Percentiles rank a stretch among this genome's conserved stretches.
Conservation (phyloP, 2,113 vertebrate species). For the Oxyruncus cristatus region DNA sequence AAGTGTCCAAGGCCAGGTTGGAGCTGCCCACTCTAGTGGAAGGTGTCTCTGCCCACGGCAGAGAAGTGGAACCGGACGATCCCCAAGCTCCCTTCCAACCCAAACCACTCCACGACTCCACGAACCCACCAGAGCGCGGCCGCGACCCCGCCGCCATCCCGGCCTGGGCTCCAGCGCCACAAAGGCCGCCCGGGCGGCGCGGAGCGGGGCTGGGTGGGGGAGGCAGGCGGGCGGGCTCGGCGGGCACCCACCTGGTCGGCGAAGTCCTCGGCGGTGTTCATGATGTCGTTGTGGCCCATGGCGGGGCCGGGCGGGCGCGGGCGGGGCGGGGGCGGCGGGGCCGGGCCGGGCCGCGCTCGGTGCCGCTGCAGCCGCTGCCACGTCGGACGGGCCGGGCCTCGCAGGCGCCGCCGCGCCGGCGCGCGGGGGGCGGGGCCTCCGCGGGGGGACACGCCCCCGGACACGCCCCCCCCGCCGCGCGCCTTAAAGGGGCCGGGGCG, state of each 20-base stretch:
- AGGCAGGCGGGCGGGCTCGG: too few species aligned
- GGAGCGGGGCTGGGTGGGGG: too few species aligned
- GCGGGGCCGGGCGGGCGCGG: neutral
- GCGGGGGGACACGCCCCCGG: neutral
- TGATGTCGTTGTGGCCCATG: slow-evolving; percentile 63
- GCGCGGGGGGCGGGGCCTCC: neutral
- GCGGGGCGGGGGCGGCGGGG: too few species aligned
- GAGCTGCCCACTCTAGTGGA: accelerated
- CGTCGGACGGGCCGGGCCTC: too few species aligned
- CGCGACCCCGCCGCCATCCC: neutral
- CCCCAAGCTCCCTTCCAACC: neutral
- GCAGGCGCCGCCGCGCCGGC: slow-evolving; percentile 9
- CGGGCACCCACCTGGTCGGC: slow-evolving; percentile 56
- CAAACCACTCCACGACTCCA: neutral
- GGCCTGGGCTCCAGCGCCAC: neutral
- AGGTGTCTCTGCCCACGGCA: neutral
- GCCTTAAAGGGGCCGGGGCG: neutral
- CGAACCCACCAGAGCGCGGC: neutral
- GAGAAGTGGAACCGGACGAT: accelerated
- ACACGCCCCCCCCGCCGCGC: neutral
- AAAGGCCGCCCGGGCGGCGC: neutral
- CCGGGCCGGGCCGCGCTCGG: too few species aligned
- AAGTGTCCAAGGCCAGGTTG: neutral
- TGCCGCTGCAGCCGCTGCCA: too few species aligned
- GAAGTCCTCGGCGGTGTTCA: slow-evolving; percentile 65